phyloP scores from a whole-genome alignment of 2,113 vertebrate genomes.

The Riparia riparia region DNA sequence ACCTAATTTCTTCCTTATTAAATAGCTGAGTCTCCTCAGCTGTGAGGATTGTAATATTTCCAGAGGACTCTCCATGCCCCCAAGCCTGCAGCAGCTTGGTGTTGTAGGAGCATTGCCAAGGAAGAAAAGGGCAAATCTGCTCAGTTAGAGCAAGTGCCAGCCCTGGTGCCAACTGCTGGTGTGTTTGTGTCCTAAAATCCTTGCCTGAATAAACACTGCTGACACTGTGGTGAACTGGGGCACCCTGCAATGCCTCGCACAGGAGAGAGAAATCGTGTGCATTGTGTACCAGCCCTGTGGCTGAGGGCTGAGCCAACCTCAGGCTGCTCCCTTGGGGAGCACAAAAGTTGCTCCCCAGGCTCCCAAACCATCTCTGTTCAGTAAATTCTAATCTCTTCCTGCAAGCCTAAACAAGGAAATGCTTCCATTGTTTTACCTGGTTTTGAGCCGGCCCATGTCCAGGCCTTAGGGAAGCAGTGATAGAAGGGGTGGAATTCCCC shows the following conservation, averaged over 20 bases:
- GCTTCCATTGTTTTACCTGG: not conserved
- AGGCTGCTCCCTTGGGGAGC: accelerated
- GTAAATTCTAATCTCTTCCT: not conserved
- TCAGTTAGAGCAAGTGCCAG: not conserved
- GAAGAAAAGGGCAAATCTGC: not conserved
- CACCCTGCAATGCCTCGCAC: not conserved
- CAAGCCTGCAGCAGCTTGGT: not conserved
- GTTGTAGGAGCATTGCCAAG: not conserved
- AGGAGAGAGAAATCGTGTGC: accelerated
- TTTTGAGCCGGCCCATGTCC: accelerated
- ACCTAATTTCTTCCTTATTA: not conserved
- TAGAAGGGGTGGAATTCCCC: slow-evolving; percentile 29
- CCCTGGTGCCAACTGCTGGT: not conserved
- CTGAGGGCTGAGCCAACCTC: accelerated
- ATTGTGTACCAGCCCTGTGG: accelerated
- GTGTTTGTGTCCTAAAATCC: not conserved
- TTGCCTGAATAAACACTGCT: not conserved
- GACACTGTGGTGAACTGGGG: not conserved
- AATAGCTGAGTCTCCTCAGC: not conserved
- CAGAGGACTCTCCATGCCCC: not conserved
- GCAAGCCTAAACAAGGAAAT: not conserved
- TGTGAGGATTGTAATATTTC: not conserved
- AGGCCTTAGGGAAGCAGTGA: not conserved
- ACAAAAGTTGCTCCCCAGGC: not conserved
- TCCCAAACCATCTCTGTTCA: not conserved